Evolutionary conservation across 1,140 invertebrate genomes (phyloP).

Genomic region (Phortica variegata): DNA sequence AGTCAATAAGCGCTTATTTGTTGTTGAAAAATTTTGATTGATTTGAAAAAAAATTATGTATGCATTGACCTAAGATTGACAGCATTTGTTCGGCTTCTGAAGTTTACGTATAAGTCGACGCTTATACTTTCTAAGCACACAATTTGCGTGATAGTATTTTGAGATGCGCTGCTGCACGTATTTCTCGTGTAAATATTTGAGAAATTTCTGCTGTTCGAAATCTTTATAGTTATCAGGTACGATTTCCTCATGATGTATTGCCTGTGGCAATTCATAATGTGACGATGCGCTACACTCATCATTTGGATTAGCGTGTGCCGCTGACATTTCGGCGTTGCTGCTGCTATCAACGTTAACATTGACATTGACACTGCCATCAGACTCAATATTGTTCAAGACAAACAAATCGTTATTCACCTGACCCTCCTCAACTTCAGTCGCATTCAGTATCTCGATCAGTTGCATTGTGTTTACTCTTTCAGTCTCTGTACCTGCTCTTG

Average conservation of each 20-base stretch:
- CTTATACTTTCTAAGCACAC: slow-evolving; percentile 42
- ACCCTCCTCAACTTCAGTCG: slow-evolving; percentile 21
- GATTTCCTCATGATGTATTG: slow-evolving; percentile 44
- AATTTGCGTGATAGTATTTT: slow-evolving; percentile 39
- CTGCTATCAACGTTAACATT: not conserved
- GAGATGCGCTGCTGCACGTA: slow-evolving; percentile 41
- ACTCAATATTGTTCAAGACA: too few relatives aligned
- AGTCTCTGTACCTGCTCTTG: not conserved
- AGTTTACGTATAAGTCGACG: slow-evolving; percentile 6
- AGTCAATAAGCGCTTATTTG: too few relatives aligned
- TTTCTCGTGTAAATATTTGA: slow-evolving; percentile 48
- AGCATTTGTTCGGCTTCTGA: not conserved
- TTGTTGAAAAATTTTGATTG: too few relatives aligned
- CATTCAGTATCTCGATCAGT: slow-evolving; percentile 32
- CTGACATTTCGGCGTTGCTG: slow-evolving; percentile 10
- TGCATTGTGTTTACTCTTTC: slow-evolving; percentile 29
- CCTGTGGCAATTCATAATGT: slow-evolving; percentile 16
- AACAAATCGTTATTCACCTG: too few relatives aligned
- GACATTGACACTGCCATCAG: too few relatives aligned
- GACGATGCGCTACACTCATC: too few relatives aligned
- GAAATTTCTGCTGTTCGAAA: slow-evolving; percentile 25
- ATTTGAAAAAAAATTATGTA: too few relatives aligned
- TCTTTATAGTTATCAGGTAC: slow-evolving; percentile 27
- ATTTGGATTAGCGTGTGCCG: too few relatives aligned
- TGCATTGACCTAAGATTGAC: slow-evolving; percentile 4